phyloP scores from a whole-genome alignment of 1,140 invertebrate genomes.

The Dermatophagoides farinae region DNA sequence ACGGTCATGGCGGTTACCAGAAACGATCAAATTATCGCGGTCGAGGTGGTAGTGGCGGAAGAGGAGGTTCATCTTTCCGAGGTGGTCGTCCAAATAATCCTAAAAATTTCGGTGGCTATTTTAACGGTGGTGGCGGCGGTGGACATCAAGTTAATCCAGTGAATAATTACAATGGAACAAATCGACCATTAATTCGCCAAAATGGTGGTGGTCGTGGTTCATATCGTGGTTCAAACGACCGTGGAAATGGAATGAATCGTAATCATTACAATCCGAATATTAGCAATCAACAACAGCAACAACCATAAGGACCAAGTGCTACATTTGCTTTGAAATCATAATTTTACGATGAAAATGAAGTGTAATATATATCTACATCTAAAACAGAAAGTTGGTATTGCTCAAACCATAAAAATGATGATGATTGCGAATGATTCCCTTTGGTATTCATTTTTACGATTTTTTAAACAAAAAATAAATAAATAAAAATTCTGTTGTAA shows the following conservation, averaged over 20 bases:
- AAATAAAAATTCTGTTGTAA: too few species aligned
- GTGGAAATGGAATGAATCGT: neutral
- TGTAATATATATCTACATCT: too few species aligned
- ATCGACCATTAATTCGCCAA: neutral
- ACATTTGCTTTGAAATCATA: too few species aligned
- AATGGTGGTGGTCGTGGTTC: neutral
- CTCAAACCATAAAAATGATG: too few species aligned
- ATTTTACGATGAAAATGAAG: too few species aligned
- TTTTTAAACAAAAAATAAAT: too few species aligned
- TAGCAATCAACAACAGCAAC: neutral
- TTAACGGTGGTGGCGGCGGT: neutral
- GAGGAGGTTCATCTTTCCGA: neutral
- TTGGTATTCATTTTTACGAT: too few species aligned
- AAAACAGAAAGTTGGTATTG: too few species aligned
- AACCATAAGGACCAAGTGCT: neutral
- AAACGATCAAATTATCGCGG: neutral
- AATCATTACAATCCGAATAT: neutral
- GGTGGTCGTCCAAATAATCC: neutral
- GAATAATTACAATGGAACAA: neutral
- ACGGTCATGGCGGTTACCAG: neutral
- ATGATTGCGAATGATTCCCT: too few species aligned
- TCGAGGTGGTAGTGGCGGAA: neutral
- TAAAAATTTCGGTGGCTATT: neutral
- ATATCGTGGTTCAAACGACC: neutral
- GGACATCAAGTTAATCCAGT: neutral